These are phyloP conservation scores for Chelmon rostratus DNA, from an alignment of 2,797 vertebrate genomes.

Conservation along the genomic window DNA sequence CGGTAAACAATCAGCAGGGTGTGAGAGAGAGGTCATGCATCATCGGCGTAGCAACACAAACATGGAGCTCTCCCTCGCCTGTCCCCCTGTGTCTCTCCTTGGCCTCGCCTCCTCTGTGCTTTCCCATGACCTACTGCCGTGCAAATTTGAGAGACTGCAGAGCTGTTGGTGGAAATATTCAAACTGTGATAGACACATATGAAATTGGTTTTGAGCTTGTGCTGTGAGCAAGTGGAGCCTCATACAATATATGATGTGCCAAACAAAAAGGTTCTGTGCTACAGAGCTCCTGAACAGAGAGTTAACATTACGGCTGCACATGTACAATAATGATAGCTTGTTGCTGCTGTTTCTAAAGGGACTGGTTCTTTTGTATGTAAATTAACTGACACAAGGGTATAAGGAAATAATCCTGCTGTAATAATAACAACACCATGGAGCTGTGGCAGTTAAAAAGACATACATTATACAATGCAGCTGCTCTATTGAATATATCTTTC, in stretches of 20 bases:
- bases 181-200: constrained; percentile 44
- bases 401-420: constrained; percentile 51
- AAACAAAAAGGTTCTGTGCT: constrained; percentile 13
- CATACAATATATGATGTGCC: constrained; percentile 14
- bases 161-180: constrained; percentile 41
- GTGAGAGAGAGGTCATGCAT: constrained; percentile 81
- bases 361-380: constrained; percentile 60
- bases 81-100: constrained; percentile 41
- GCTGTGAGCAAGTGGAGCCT: constrained; percentile 28
- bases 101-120: constrained; percentile 42
- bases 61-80: constrained; percentile 44
- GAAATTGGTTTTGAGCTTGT: constrained; percentile 50
- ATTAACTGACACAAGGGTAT: constrained; percentile 60
- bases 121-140: constrained; percentile 41
- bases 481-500: constrained; percentile 39
- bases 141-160: constrained; percentile 30
- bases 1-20: constrained; percentile 80
- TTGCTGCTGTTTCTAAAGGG: constrained; percentile 45
- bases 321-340: constrained; percentile 52
- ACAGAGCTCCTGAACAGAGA: constrained; percentile 36
- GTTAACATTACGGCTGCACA: neutral
- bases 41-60: constrained; percentile 74
- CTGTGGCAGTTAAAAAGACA: constrained; percentile 41
- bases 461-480: neutral
- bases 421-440: constrained; percentile 47